Evolutionary conservation across 1,140 invertebrate genomes (phyloP), one percentile per base, ranked within the genome.

Genomic region (Saxidomus purpurata): DNA sequence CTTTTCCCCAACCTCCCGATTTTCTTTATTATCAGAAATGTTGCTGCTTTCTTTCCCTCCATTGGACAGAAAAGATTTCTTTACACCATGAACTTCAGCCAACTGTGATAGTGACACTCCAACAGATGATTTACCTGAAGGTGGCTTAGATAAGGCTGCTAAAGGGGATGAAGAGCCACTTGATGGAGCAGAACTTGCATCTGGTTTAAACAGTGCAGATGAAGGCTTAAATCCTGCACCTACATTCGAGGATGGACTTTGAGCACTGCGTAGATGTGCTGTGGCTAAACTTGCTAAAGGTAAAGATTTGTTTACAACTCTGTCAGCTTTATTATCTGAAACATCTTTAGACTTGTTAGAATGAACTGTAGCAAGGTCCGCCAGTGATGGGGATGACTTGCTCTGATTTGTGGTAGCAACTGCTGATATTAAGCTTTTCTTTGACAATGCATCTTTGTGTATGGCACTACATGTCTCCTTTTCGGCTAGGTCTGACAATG

Each of bases 401-500:
- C 17, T 47, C 43, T 47, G 43, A 47, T n/a, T n/a, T n/a, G 43
- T 19, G 8, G 52, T 19, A 11, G n/a, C 22, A 25, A 28, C 15
- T 4, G 6, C 59, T 25, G 59, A 63, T 63, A 15, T 1, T 28
- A 25, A 25, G 9, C n/a, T 28, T 19, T 19, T 19, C 28, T 36
- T 25, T 67, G 61, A 3, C 61, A 28, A 28, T 31, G 61, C 28
- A 67, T n/a, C 28, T 36, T 6, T 55, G 19, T 22, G 9, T n/a
- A 55, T 55, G 25, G n/a, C 9, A 80, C 34, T 82, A 3, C 22
- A 15, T 49, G 71, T 31, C 61, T 90, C 89, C 36, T 90, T 74
- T 43, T 87, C 86, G 6, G 90, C 63, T 4, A 92, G 40, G 19
- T 89, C 80, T 77, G 90, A 82, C 52, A 92, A 80, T 43, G 90